These are phyloP conservation scores for Bufo bufo DNA, from an alignment of 2,113 vertebrate genomes.

Conservation along the genomic window DNA sequence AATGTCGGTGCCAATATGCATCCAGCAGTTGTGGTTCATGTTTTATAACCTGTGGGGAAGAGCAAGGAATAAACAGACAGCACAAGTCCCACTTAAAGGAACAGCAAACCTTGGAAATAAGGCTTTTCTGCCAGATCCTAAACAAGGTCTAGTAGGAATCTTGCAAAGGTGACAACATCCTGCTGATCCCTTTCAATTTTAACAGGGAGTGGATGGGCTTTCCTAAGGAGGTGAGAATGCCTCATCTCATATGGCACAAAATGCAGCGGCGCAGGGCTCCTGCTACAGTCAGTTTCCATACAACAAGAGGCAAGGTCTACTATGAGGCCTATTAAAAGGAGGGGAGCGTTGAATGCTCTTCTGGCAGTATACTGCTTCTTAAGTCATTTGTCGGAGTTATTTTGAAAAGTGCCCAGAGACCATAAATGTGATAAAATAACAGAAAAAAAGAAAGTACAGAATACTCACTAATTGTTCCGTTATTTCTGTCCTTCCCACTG, in stretches of 20 bases:
- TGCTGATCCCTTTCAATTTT: too few species aligned
- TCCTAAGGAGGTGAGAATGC: not conserved
- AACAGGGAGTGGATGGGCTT: too few species aligned
- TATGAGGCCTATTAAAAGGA: not conserved
- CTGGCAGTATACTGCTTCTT: not conserved
- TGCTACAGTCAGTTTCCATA: not conserved
- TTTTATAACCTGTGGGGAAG: constrained; percentile 67
- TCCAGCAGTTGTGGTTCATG: constrained; percentile 74
- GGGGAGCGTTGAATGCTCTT: not conserved
- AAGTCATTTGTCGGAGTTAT: too few species aligned
- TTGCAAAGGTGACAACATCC: not conserved
- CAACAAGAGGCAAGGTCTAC: not conserved
- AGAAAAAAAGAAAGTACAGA: too few species aligned
- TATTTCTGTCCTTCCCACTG: too few species aligned
- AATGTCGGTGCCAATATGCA: constrained; percentile 79
- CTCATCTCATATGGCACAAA: not conserved
- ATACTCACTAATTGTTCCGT: too few species aligned
- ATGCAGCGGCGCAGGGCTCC: not conserved
- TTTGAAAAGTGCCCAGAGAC: too few species aligned
- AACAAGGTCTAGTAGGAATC: not conserved
- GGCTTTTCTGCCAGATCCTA: not conserved
- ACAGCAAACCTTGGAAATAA: not conserved
- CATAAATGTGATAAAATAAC: too few species aligned
- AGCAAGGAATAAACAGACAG: constrained; percentile 3
- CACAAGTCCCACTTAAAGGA: constrained; percentile 21